Percentiles rank a stretch among this genome's conserved stretches.
Conservation (phyloP, 2,113 vertebrate genomes). For the Procapra przewalskii region DNA sequence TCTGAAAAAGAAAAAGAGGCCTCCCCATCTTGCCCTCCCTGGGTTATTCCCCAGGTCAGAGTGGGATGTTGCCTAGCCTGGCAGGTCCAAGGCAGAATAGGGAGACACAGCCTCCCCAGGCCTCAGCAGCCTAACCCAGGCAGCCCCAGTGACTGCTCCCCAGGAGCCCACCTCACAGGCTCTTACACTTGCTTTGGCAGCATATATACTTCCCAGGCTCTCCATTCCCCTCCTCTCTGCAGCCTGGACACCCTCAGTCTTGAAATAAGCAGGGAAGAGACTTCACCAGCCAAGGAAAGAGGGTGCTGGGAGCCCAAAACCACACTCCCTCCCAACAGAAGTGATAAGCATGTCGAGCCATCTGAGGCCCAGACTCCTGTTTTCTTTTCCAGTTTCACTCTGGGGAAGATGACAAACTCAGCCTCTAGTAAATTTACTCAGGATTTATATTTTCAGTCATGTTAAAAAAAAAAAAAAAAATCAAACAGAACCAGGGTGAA, state of each 20-base stretch:
- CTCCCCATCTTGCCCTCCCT: neutral
- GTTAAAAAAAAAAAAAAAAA: neutral
- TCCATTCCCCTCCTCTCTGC: neutral
- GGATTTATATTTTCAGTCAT: neutral
- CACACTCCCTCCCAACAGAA: neutral
- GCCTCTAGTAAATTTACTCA: neutral
- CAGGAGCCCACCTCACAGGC: neutral
- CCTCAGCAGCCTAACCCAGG: neutral
- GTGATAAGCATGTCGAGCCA: fast-evolving
- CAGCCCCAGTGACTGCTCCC: neutral
- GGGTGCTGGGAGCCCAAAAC: neutral
- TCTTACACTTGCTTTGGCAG: neutral
- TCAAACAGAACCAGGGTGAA: neutral
- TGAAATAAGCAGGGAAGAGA: neutral
- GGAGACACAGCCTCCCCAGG: neutral
- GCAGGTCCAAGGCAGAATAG: fast-evolving
- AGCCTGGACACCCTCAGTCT: too few relatives aligned
- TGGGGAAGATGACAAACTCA: neutral
- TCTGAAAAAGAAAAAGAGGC: neutral
- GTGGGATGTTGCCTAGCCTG: neutral
- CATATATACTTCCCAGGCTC: neutral
- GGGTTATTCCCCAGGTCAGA: neutral
- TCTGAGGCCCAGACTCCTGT: neutral
- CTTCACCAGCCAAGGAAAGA: neutral
- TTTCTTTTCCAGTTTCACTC: neutral